A percentile compares a stretch with the other conserved stretches of the same genome.
phyloP scores from a whole-genome alignment of 2,888 invertebrate species.

The Volucella inanis region DNA sequence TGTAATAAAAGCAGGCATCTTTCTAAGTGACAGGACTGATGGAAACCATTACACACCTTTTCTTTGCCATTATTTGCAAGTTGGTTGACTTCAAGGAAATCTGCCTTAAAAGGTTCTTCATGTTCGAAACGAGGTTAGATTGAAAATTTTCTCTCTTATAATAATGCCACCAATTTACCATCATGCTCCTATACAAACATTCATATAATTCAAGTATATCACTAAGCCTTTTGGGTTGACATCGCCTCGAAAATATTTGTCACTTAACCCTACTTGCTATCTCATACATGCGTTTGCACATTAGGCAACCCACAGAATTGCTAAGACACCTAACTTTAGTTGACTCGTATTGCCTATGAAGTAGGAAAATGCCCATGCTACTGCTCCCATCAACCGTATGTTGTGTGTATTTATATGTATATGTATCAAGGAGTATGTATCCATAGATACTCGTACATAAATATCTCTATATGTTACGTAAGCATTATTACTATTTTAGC shows the following conservation, averaged over 20 bases:
- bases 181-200: constrained; percentile 8
- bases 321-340: constrained; percentile 2
- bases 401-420: neutral
- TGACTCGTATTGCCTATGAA: neutral
- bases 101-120: constrained; percentile 17
- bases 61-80: neutral
- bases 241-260: constrained; percentile 36
- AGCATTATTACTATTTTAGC: constrained; percentile 68
- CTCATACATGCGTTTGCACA: neutral
- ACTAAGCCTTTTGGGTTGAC: constrained; percentile 24
- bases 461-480: constrained; percentile 23
- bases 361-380: neutral
- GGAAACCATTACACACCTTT: constrained; percentile 23
- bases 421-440: too few relatives aligned
- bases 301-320: constrained; percentile 18
- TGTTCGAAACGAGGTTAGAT: constrained; percentile 13
- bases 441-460: too few relatives aligned
- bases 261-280: constrained; percentile 31
- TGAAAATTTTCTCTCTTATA: neutral
- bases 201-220: constrained; percentile 16
- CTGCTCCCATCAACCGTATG: neutral
- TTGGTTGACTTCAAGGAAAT: neutral
- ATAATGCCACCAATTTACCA: too few relatives aligned
- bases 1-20: neutral
- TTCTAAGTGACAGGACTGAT: constrained; percentile 4